Evolutionary conservation across 2,113 vertebrate genomes (phyloP).

Genomic region (Eleginops maclovinus): DNA sequence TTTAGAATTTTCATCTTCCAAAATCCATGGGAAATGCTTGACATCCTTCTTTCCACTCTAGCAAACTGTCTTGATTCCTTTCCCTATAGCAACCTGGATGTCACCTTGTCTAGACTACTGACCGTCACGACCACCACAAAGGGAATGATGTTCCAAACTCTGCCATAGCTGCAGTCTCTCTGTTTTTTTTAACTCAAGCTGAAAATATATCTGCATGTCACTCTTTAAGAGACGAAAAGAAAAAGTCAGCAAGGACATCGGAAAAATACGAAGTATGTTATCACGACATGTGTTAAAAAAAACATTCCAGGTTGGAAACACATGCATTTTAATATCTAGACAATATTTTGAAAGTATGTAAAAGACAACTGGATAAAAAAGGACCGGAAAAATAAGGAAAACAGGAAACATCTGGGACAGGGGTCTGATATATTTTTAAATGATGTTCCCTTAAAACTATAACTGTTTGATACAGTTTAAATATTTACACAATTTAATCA

Average conservation of each 20-base stretch:
- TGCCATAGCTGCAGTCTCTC: conserved; percentile 7
- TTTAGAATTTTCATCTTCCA: background rate
- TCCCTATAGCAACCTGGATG: background rate
- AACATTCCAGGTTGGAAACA: too few relatives aligned
- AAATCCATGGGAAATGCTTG: background rate
- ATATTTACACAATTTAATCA: background rate
- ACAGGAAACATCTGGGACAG: background rate
- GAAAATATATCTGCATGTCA: conserved; percentile 14
- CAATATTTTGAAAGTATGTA: too few relatives aligned
- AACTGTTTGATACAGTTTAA: background rate
- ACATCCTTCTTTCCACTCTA: background rate
- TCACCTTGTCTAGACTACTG: background rate
- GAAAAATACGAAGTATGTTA: background rate
- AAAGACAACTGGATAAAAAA: too few relatives aligned
- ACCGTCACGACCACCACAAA: background rate
- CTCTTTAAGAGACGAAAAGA: background rate
- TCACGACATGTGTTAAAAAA: conserved; percentile 17
- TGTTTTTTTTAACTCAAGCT: conserved; percentile 4
- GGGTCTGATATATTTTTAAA: background rate
- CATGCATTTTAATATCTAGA: too few relatives aligned
- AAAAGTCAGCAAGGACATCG: conserved; percentile 7
- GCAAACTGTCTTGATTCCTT: background rate
- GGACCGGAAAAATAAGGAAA: too few relatives aligned
- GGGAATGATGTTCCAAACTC: background rate
- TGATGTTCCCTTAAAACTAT: background rate